A percentile compares a stretch with the other conserved stretches of the same genome.
These are phyloP conservation scores for Theodoxus fluviatilis DNA, from an alignment of 2,888 invertebrate genomes.

Conservation along the genomic window DNA sequence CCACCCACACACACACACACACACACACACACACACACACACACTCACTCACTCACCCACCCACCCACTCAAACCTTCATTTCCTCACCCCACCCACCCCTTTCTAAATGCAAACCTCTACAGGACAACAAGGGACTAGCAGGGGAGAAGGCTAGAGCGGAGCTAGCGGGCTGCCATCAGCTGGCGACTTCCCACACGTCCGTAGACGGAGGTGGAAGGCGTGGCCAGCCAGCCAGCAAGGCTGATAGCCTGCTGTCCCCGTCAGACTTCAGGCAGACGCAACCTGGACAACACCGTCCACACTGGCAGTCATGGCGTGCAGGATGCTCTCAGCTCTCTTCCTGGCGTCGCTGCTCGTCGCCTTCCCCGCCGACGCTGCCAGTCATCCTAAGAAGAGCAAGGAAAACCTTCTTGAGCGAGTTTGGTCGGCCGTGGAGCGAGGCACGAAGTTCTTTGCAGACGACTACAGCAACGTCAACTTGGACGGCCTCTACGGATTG, in stretches of 20 bases:
- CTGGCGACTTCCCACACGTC: too few relatives aligned
- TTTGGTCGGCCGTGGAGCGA: conserved; percentile 36
- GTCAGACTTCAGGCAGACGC: too few relatives aligned
- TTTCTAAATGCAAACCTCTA: too few relatives aligned
- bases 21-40: conserved; percentile 18
- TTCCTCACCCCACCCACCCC: not conserved
- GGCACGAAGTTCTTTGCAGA: conserved; percentile 41
- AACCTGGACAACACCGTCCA: too few relatives aligned
- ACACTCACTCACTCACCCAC: not conserved
- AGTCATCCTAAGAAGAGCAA: not conserved
- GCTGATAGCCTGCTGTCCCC: too few relatives aligned
- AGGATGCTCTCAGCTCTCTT: not conserved
- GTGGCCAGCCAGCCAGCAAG: too few relatives aligned
- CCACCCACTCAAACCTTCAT: not conserved
- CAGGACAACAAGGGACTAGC: too few relatives aligned
- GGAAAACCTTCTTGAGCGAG: conserved; percentile 30
- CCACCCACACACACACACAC: conserved; percentile 12
- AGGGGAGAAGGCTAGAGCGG: too few relatives aligned
- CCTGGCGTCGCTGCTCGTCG: not conserved
- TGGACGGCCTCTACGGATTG: conserved; percentile 53
- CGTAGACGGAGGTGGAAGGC: too few relatives aligned
- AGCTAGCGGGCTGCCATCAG: too few relatives aligned
- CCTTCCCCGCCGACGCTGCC: not conserved
- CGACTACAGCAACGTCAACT: conserved; percentile 49
- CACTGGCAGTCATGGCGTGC: not conserved